Evolutionary conservation across 2,113 vertebrate species (phyloP).

Genomic region (mouse (Mus musculus)): GRCm39 chr9:78459501-78460000

Average conservation of each 20-base stretch:
- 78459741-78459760: not conserved
- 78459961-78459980: not conserved
- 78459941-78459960: not conserved
- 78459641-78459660: not conserved
- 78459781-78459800: not conserved
- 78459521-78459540: not conserved
- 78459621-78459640: not conserved
- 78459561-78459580: not conserved
- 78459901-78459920: not conserved
- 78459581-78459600: not conserved
- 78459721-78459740: too few relatives aligned
- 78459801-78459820: not conserved
- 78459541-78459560: not conserved
- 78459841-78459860: not conserved
- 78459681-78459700: not conserved
- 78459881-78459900: not conserved
- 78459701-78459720: not conserved
- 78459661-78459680: not conserved
- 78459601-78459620: too few relatives aligned
- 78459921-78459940: not conserved
- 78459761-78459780: not conserved
- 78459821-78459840: not conserved
- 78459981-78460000: not conserved
- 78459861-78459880: not conserved
- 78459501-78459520: not conserved